These are phyloP conservation scores for Cyaniris semiargus DNA, from an alignment of 2,888 invertebrate genomes.

Conservation along the genomic window DNA sequence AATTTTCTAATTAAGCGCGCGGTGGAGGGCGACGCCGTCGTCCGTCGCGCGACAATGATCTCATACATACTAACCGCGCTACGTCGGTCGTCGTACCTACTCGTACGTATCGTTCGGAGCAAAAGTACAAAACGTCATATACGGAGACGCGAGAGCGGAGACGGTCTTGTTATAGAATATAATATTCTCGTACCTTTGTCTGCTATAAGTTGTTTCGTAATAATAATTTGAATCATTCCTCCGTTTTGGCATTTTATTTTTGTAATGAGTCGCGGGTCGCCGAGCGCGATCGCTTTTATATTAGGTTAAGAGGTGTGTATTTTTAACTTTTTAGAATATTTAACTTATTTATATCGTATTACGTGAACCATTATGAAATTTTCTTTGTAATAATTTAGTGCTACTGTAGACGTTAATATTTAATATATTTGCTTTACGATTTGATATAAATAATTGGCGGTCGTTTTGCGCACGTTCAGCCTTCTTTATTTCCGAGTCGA, in stretches of 20 bases:
- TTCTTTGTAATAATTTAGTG: constrained; percentile 79
- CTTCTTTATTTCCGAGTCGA: constrained; percentile 71
- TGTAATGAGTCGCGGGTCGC: constrained; percentile 52
- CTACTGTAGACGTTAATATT: constrained; percentile 77
- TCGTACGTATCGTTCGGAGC: constrained; percentile 64
- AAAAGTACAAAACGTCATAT: constrained; percentile 70
- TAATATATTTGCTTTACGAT: constrained; percentile 78
- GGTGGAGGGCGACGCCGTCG: constrained; percentile 56
- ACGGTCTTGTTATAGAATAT: constrained; percentile 67
- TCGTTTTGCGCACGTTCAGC: constrained; percentile 70
- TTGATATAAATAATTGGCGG: constrained; percentile 72
- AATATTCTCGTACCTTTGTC: constrained; percentile 70
- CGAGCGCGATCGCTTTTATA: constrained; percentile 75
- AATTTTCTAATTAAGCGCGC: constrained; percentile 75
- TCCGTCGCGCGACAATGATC: constrained; percentile 74
- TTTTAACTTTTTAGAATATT: constrained; percentile 80
- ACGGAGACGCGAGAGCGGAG: constrained; percentile 46
- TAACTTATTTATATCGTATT: constrained; percentile 81
- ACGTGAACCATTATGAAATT: constrained; percentile 76
- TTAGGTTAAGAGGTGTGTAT: constrained; percentile 80
- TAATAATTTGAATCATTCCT: constrained; percentile 68
- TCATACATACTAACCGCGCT: constrained; percentile 78
- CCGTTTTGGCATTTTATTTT: constrained; percentile 62
- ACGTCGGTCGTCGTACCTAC: constrained; percentile 38
- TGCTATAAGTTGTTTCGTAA: constrained; percentile 65